These are phyloP conservation scores for Strigops habroptila DNA, from an alignment of 2,113 vertebrate genomes.

Conservation along the genomic window DNA sequence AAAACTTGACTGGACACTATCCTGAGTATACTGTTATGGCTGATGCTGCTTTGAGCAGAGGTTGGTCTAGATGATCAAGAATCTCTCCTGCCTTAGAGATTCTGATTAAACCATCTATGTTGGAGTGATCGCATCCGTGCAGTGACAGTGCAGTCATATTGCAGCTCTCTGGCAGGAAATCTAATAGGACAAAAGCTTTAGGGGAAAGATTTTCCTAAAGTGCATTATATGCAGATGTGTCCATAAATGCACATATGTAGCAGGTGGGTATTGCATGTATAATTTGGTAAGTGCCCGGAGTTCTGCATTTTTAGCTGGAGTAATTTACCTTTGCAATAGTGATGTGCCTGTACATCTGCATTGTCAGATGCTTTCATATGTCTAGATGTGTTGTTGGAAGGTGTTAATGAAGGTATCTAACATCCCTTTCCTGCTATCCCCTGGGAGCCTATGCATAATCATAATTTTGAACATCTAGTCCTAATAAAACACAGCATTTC, in stretches of 20 bases:
- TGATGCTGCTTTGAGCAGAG: background rate
- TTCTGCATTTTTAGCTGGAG: background rate
- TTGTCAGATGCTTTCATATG: background rate
- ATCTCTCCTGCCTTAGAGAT: background rate
- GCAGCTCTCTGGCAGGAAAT: background rate
- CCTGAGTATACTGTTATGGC: background rate
- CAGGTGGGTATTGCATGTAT: background rate
- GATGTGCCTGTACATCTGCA: background rate
- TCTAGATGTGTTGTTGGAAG: background rate
- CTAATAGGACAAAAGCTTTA: background rate
- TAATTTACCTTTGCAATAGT: background rate
- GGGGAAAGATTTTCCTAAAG: background rate
- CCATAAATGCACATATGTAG: background rate
- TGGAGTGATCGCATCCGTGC: background rate
- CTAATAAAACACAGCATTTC: background rate
- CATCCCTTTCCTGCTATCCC: background rate
- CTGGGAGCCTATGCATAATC: background rate
- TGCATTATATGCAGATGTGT: background rate
- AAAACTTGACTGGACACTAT: background rate
- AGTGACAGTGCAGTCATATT: background rate
- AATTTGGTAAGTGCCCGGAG: background rate
- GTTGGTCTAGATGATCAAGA: background rate
- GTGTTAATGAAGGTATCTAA: background rate
- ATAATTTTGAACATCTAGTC: background rate
- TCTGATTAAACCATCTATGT: background rate